Evolutionary conservation across 2,888 invertebrate species (phyloP), one percentile per base, ranked within the genome.

Genomic region (Carterocephalus palaemon): DNA sequence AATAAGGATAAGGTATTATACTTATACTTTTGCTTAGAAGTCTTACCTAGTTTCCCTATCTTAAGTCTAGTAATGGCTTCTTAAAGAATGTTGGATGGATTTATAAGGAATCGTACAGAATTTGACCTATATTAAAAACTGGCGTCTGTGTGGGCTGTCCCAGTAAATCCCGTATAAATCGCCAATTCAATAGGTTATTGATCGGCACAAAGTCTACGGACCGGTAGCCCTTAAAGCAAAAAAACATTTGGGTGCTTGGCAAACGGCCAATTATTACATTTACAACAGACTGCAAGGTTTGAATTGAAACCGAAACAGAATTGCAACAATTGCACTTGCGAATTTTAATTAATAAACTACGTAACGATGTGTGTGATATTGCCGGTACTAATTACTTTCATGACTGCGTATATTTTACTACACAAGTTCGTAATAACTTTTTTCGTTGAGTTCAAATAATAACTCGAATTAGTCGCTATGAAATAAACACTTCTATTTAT

Each of bases 321-420:
- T 41, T 26, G 41, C 33, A 41, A 41, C 41, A 41, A 41, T 33
- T 41, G 41, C 41, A 26, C 24, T 41, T 41, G 24, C 41, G 20
- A 42, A 42, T 43, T 36, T 43, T 33, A 43, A 43, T 43, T 43
- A 43, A 43, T 36, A 43, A 43, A 36, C 34, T 43, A 34, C 26
- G 16, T 17, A 33, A 26, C 32, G 28, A 34, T 43, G 42, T 36
- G 28, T 43, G 34, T 28, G 42, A 34, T 22, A 10, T 34, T 20
- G 26, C 19, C 26, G 12, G 33, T 22, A 32, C 42, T 43, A 43
- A 43, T 43, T 43, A 43, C 22, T 28, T 36, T 34, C 29, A 22
- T 22, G 23, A 37, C 45, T 20, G 37, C 31, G 17, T 24, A 15
- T 23, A 37, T 37, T 36, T 15, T 34, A 28, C 26, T 9, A 24